These are phyloP conservation scores for Cichladusa arquata DNA, from an alignment of 2,113 vertebrate species.

Conservation along the genomic window DNA sequence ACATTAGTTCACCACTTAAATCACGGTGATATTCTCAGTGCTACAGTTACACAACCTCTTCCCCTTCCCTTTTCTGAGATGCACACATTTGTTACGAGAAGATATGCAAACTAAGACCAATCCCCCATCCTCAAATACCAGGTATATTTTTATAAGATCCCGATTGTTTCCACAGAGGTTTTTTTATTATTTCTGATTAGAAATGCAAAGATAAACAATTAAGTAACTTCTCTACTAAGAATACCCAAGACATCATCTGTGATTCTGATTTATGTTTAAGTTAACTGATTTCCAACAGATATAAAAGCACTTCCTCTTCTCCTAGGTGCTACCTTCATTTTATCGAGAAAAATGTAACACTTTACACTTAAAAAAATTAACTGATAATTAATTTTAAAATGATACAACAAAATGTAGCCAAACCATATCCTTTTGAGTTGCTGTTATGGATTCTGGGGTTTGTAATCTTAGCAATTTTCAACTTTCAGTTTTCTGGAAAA, in stretches of 20 bases:
- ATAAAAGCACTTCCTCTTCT: neutral
- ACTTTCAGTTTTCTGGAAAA: neutral
- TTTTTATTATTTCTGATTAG: neutral
- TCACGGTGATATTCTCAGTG: neutral
- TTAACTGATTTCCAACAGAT: neutral
- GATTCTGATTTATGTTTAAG: neutral
- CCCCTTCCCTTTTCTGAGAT: neutral
- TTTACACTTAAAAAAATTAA: neutral
- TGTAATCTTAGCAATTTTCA: neutral
- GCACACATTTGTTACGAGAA: neutral
- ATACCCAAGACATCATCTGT: neutral
- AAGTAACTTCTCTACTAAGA: neutral
- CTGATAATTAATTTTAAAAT: neutral
- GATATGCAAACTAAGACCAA: fast-evolving
- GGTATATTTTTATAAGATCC: neutral
- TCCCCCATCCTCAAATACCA: neutral
- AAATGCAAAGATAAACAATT: neutral
- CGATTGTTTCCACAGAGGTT: neutral
- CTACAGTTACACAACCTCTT: neutral
- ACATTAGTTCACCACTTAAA: neutral
- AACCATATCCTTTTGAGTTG: neutral
- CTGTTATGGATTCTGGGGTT: neutral
- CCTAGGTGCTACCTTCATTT: neutral
- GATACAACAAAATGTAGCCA: neutral
- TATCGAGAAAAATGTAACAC: neutral